Evolutionary conservation across 2,888 invertebrate genomes (phyloP).

Genomic region (Junonia oenone): DNA sequence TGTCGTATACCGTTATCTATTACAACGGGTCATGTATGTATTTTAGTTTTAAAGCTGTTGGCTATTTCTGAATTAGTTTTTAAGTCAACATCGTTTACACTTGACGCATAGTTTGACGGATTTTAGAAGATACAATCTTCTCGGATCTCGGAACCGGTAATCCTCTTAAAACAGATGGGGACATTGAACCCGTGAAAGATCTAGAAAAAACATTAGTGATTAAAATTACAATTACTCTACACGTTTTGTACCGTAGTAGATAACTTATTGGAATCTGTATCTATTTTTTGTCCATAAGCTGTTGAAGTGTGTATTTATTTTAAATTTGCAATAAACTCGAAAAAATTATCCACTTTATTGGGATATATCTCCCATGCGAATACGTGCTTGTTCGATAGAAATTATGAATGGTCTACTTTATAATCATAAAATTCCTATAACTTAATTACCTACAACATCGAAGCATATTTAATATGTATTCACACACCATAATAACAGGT

Average conservation of each 20-base stretch:
- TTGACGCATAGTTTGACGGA: constrained; percentile 19
- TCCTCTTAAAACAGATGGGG: constrained; percentile 12
- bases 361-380: too few species aligned
- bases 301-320: too few species aligned
- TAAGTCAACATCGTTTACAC: constrained; percentile 9
- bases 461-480: too few species aligned
- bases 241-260: neutral
- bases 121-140: constrained; percentile 16
- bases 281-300: too few species aligned
- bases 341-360: too few species aligned
- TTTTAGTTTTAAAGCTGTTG: neutral
- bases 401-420: too few species aligned
- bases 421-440: too few species aligned
- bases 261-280: constrained; percentile 6
- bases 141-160: constrained; percentile 20
- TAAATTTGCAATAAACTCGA: too few species aligned
- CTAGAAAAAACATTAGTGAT: neutral
- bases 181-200: constrained; percentile 7
- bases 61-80: neutral
- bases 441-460: too few species aligned
- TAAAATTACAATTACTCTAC: neutral
- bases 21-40: too few species aligned
- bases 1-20: too few species aligned
- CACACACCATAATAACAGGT: neutral
- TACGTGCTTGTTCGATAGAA: too few species aligned